phyloP scores from a whole-genome alignment of 2,797 vertebrate genomes.

The Chaenodraco wilsoni region DNA sequence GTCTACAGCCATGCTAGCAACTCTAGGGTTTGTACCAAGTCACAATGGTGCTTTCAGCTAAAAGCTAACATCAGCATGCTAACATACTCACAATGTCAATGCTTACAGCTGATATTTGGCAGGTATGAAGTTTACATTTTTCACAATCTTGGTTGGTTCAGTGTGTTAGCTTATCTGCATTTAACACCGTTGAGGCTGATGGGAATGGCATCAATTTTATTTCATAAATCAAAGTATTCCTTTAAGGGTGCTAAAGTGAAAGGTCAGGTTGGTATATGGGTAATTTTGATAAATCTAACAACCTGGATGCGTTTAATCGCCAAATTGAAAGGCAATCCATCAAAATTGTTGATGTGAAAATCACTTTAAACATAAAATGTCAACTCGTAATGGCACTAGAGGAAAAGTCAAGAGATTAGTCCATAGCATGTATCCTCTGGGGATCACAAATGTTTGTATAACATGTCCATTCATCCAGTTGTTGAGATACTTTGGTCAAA shows the following conservation, averaged over 20 bases:
- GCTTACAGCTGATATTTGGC: not conserved
- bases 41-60: too few relatives aligned
- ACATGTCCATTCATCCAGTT: not conserved
- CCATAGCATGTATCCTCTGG: not conserved
- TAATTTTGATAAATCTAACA: too few relatives aligned
- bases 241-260: not conserved
- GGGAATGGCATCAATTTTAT: not conserved
- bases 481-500: slow-evolving; percentile 1
- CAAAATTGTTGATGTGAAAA: not conserved
- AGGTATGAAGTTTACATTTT: too few relatives aligned
- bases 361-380: not conserved
- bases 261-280: not conserved
- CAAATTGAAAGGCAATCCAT: not conserved
- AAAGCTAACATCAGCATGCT: not conserved
- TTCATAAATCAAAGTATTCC: not conserved
- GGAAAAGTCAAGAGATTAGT: not conserved
- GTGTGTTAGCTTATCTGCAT: too few relatives aligned
- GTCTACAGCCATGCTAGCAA: not conserved
- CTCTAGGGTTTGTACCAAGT: too few relatives aligned
- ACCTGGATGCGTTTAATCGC: too few relatives aligned
- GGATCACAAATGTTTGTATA: not conserved
- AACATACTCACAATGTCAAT: not conserved
- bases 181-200: too few relatives aligned
- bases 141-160: too few relatives aligned
- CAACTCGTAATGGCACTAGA: too few relatives aligned